Evolutionary conservation across 1,140 invertebrate species (phyloP), one percentile per base, ranked within the genome.

Genomic region (Nasonia giraulti): DNA sequence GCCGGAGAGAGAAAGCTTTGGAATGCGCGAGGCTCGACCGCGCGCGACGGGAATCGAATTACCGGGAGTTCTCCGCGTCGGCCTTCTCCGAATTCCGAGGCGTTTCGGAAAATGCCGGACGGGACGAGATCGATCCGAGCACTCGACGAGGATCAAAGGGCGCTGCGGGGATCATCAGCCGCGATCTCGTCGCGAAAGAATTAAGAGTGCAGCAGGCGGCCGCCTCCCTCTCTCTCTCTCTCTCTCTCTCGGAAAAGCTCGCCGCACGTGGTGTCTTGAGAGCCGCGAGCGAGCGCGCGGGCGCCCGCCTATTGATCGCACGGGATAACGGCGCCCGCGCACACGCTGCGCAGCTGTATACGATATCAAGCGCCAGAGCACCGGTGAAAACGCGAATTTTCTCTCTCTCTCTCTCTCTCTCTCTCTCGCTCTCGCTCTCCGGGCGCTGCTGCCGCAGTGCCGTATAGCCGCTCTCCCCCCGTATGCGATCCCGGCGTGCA

Each of bases 251-350:
- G 80, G 47, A 66, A 40, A 31, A 33, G 66, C 80, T 62, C 44
- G n/a, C 33, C 82, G 76, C 76, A 78, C 82, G 76, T 79, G 82
- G 82, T 73, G 23, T 37, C 55, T n/a, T 23, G 69, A n/a, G 75
- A 27, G 23, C 74, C 80, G 82, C 50, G 50, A 12, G 55, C 55
- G 55, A 20, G 55, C 55, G 62, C 74, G 69, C 55, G 71, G 75
- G 75, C 66, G 74, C 33, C 23, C 79, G 80, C 69, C 71, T 82
- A 71, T 66, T 86, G 78, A 86, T 81, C 73, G 83, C 77, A 68
- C 17, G 78, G 83, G 76, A 75, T 73, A 75, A 74, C 20, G n/a
- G 62, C 55, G 81, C 44, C 23, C 71, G 80, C 73, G 69, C 82
- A 74, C 80, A 69, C 73, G 55, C 27, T 2, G 40, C n/a, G 8